Conservation (phyloP, 2,888 invertebrate genomes). For the Dryococelus australis region DNA sequence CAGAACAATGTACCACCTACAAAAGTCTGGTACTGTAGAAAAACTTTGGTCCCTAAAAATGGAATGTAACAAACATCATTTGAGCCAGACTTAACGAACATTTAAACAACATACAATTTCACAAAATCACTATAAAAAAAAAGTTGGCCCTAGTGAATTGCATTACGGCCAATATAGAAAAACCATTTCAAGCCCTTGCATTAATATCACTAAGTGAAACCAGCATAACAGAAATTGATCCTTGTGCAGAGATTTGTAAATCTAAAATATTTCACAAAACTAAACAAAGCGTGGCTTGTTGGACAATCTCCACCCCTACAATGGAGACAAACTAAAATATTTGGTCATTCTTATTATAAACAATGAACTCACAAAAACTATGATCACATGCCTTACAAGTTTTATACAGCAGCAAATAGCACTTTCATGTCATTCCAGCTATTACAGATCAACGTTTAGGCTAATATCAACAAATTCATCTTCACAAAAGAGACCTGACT, state of each 20-base stretch:
- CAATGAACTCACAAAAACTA: neutral
- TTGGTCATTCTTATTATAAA: neutral
- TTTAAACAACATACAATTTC: neutral
- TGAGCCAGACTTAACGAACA: neutral
- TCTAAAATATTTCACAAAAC: neutral
- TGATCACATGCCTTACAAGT: neutral
- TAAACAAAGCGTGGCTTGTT: neutral
- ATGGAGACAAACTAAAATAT: neutral
- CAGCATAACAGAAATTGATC: neutral
- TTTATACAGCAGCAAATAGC: neutral
- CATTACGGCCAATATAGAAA: neutral
- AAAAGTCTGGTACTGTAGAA: neutral
- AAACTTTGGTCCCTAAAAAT: neutral
- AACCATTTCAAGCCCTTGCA: neutral
- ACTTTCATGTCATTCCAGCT: neutral
- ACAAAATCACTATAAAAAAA: neutral
- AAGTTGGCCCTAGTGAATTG: neutral
- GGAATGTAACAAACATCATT: neutral
- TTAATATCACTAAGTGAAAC: neutral
- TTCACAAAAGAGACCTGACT: neutral
- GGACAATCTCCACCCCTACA: neutral
- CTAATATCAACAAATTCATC: slow-evolving; percentile 7
- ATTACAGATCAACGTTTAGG: neutral
- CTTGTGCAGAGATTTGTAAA: neutral
- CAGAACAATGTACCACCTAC: too few species aligned